Conservation (phyloP, 64 coral and sea anemone species). For the Astreopora myriophthalma region DNA sequence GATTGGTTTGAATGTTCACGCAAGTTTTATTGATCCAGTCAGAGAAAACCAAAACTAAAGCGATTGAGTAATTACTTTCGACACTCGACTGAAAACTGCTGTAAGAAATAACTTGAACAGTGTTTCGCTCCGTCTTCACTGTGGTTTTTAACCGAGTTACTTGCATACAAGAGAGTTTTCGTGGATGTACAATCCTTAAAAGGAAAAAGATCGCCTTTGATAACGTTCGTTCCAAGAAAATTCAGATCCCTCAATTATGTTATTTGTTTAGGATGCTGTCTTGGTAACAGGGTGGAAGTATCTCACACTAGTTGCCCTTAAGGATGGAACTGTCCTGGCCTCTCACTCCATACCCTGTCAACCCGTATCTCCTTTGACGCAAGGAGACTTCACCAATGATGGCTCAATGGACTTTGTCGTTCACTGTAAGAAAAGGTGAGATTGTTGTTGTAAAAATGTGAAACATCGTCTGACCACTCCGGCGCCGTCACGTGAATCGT, state of each 20-base stretch:
- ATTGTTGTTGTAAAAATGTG: neutral
- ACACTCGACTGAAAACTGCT: no score
- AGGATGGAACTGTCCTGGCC: conserved; percentile 75
- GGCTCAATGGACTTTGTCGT: conserved; percentile 86
- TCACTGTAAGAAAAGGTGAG: conserved; percentile 59
- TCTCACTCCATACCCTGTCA: conserved; percentile 90
- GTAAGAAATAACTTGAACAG: no score
- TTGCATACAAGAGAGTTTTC: no score
- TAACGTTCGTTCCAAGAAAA: neutral
- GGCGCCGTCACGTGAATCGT: no score
- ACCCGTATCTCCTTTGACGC: conserved; percentile 64
- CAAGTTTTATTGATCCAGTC: no score
- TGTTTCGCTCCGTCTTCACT: no score
- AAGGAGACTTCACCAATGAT: conserved; percentile 95
- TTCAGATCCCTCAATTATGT: neutral
- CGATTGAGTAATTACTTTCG: no score
- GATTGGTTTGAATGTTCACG: no score
- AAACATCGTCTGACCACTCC: neutral
- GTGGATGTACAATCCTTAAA: no score
- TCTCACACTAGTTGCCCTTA: conserved; percentile 71
- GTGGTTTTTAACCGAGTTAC: no score
- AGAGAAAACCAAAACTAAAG: no score
- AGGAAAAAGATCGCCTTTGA: no score
- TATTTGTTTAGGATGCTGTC: conserved; percentile 70
- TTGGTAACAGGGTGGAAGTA: conserved; percentile 73